A percentile compares a stretch with the other conserved stretches of the same genome.
phyloP scores from a whole-genome alignment of 2,113 vertebrate species.

The Cololabis saira region DNA sequence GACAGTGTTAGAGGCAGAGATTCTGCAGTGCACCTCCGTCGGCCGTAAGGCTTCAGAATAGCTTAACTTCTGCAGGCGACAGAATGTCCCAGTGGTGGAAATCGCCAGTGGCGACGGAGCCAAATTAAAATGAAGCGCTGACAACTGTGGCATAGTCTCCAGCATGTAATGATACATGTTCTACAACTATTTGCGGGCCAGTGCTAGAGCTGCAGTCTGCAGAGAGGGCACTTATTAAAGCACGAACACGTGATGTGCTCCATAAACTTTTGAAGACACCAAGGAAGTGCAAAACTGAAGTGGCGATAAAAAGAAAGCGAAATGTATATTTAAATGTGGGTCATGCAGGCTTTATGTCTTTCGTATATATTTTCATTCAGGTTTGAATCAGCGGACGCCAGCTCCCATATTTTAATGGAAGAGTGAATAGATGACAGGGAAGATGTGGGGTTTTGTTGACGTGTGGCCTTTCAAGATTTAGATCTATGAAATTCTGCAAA shows the following conservation, averaged over 20 bases:
- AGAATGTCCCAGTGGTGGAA: slow-evolving; percentile 71
- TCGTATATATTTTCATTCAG: slow-evolving; percentile 32
- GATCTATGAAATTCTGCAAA: slow-evolving; percentile 42
- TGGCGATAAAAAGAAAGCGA: neutral
- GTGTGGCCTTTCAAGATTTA: slow-evolving; percentile 37
- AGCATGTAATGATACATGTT: slow-evolving; percentile 62
- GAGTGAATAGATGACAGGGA: slow-evolving; percentile 25
- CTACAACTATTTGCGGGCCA: slow-evolving; percentile 56
- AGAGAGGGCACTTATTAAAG: slow-evolving; percentile 44
- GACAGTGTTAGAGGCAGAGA: slow-evolving; percentile 64
- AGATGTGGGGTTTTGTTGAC: slow-evolving; percentile 20
- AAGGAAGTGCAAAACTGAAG: slow-evolving; percentile 4
- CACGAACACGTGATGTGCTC: slow-evolving; percentile 22
- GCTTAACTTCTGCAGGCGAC: slow-evolving; percentile 69
- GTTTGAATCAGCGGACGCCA: slow-evolving; percentile 18
- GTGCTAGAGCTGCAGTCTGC: slow-evolving; percentile 30
- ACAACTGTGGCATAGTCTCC: slow-evolving; percentile 70
- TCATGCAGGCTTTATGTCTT: neutral
- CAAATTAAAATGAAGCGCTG: slow-evolving; percentile 78
- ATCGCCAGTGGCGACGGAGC: slow-evolving; percentile 62
- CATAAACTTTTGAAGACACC: slow-evolving; percentile 2
- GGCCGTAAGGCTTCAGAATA: slow-evolving; percentile 65
- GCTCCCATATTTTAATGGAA: slow-evolving; percentile 20
- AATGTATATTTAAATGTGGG: slow-evolving; percentile 4
- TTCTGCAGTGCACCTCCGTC: slow-evolving; percentile 41